phyloP scores from a whole-genome alignment of 2,113 vertebrate genomes.

The Mobula hypostoma region DNA sequence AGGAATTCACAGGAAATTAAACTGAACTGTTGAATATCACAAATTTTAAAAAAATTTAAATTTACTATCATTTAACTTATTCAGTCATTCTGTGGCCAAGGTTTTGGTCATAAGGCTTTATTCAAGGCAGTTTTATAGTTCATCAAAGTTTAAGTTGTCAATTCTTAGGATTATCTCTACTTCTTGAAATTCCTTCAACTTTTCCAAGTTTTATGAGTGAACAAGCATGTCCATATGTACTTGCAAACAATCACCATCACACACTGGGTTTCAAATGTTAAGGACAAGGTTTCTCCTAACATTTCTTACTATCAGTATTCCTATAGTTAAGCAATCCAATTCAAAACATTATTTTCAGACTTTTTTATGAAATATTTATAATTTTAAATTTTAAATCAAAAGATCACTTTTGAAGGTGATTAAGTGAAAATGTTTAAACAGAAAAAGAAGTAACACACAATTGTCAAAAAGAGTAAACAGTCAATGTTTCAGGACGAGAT shows the following conservation, averaged over 20 bases:
- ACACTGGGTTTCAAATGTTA: background rate
- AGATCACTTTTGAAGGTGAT: background rate
- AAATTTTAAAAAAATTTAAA: background rate
- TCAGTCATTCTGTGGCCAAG: background rate
- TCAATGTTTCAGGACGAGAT: too few species aligned
- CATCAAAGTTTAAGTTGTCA: background rate
- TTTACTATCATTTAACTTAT: background rate
- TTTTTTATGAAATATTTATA: background rate
- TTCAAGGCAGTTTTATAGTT: background rate
- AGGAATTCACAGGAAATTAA: background rate
- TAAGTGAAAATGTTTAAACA: background rate
- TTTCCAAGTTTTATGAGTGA: background rate
- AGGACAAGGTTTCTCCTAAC: background rate
- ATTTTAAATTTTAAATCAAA: background rate
- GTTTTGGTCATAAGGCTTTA: background rate
- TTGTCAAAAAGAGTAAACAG: too few species aligned
- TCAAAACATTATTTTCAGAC: background rate
- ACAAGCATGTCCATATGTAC: background rate
- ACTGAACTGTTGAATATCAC: conserved; percentile 1
- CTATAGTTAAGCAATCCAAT: background rate
- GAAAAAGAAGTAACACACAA: too few species aligned
- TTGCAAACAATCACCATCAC: background rate
- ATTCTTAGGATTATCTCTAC: background rate
- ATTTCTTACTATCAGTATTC: background rate
- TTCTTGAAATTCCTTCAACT: background rate